Evolutionary conservation across 2,113 vertebrate genomes (phyloP).

Genomic region (Brienomyrus longianalis): DNA sequence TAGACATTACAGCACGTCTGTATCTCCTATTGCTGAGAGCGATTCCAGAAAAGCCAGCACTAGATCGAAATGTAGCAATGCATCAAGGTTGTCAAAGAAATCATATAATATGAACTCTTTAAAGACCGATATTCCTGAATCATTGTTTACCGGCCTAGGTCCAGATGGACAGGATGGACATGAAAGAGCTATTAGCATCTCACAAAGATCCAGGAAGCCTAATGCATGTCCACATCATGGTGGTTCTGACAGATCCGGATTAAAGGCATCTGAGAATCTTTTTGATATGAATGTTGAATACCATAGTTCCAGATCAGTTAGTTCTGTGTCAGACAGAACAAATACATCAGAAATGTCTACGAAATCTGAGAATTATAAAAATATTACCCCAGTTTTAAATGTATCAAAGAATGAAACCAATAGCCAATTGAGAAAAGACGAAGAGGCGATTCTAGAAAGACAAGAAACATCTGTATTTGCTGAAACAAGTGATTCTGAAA

Average conservation of each 20-base stretch:
- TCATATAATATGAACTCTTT: neutral
- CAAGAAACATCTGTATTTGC: conserved; percentile 21
- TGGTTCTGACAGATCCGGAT: conserved; percentile 36
- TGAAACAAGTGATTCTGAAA: neutral
- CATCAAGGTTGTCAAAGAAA: conserved; percentile 26
- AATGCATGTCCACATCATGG: conserved; percentile 48
- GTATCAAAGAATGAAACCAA: neutral
- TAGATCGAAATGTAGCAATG: conserved; percentile 32
- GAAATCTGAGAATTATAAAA: neutral
- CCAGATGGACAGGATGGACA: conserved; percentile 21
- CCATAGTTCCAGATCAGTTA: neutral
- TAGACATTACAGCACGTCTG: conserved; percentile 21
- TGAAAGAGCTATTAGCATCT: neutral
- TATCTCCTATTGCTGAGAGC: conserved; percentile 18
- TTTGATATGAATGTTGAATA: neutral
- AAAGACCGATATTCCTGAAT: neutral
- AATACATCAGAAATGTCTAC: neutral
- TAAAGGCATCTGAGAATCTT: conserved; percentile 14
- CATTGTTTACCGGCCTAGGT: neutral
- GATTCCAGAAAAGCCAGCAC: conserved; percentile 24
- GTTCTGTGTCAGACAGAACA: conserved; percentile 25
- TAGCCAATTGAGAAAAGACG: neutral
- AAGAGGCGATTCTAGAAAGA: conserved; percentile 14
- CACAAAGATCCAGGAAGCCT: conserved; percentile 20
- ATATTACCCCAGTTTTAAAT: neutral